These are phyloP conservation scores for Solenodon paradoxus DNA, from an alignment of 2,113 vertebrate species.

Conservation along the genomic window DNA sequence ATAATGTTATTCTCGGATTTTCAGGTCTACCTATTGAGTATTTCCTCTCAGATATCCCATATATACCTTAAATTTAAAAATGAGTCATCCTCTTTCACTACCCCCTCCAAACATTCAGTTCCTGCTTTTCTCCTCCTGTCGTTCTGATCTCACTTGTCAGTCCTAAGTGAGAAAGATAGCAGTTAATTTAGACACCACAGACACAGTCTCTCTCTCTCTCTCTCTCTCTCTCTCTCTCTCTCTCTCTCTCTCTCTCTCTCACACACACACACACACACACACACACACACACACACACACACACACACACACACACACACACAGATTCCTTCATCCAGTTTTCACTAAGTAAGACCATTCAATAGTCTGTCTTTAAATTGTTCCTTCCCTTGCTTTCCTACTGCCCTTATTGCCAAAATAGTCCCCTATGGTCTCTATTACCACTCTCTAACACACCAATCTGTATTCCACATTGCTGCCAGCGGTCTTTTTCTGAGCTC, in stretches of 20 bases:
- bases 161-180: not conserved
- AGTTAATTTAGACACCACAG: slow-evolving; percentile 18
- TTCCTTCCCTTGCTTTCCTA: not conserved
- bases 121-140: not conserved
- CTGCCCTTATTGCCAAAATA: not conserved
- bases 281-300: not conserved
- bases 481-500: not conserved
- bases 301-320: not conserved
- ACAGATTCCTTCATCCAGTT: not conserved
- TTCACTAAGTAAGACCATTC: not conserved
- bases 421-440: not conserved
- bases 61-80: not conserved
- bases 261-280: not conserved
- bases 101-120: not conserved
- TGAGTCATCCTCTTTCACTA: not conserved
- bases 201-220: too few species aligned
- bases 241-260: too few species aligned
- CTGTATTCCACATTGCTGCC: slow-evolving; percentile 13
- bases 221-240: too few species aligned
- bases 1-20: not conserved
- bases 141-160: not conserved
- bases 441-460: not conserved
- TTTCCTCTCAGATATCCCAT: not conserved
- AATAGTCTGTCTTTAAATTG: not conserved
- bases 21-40: not conserved